phyloP scores from a whole-genome alignment of 2,888 invertebrate species.

The Physocephala rufipes region DNA sequence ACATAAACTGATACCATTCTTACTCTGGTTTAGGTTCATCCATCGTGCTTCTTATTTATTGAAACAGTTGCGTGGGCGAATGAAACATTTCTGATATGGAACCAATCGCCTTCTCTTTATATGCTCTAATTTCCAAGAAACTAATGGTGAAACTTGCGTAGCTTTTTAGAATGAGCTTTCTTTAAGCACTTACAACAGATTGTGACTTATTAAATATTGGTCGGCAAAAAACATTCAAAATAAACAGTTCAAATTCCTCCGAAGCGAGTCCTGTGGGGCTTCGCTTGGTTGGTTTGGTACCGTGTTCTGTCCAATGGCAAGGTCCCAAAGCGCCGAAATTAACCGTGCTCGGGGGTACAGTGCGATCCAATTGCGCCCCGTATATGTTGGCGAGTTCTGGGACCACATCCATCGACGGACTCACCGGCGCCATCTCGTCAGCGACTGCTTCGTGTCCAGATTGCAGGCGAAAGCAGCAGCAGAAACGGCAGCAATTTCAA shows the following conservation, averaged over 20 bases:
- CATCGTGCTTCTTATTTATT: too few relatives aligned
- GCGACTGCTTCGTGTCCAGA: conserved; percentile 42
- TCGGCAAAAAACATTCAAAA: conserved; percentile 50
- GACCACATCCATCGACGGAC: conserved; percentile 39
- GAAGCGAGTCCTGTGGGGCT: conserved; percentile 62
- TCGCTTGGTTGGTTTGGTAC: conserved; percentile 61
- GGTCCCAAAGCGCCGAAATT: conserved; percentile 58
- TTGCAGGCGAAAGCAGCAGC: conserved; percentile 48
- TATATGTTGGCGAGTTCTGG: conserved; percentile 47
- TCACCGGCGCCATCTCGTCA: neutral
- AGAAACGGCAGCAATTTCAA: conserved; percentile 43
- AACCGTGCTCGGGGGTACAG: conserved; percentile 45
- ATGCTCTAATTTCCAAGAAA: too few relatives aligned
- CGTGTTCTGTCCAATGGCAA: conserved; percentile 60
- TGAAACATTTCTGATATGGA: too few relatives aligned
- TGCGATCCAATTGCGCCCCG: conserved; percentile 54
- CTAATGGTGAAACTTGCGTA: too few relatives aligned
- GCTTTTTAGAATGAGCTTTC: too few relatives aligned
- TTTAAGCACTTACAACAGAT: neutral
- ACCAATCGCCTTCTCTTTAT: too few relatives aligned
- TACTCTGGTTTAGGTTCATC: too few relatives aligned
- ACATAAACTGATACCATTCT: too few relatives aligned
- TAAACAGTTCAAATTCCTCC: conserved; percentile 54
- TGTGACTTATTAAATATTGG: neutral
- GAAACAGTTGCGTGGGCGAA: too few relatives aligned